Conservation (phyloP, 1,140 invertebrate species). For the Cyclargus thomasi region DNA sequence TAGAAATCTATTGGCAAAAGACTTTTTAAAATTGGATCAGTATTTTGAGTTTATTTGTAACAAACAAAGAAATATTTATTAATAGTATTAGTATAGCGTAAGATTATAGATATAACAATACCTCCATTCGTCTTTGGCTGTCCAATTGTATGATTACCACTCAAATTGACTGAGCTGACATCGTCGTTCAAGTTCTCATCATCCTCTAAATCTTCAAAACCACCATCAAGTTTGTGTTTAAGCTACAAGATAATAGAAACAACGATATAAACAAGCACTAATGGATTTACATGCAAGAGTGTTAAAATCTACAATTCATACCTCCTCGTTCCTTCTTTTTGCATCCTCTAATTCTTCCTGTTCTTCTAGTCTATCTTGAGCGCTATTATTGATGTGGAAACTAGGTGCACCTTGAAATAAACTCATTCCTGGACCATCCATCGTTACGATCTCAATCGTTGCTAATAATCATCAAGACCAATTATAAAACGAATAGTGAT, state of each 20-base stretch:
- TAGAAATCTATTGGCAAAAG: no score
- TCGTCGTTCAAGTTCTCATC: slow-evolving; percentile 61
- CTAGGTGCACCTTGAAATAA: slow-evolving; percentile 76
- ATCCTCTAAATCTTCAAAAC: slow-evolving; percentile 76
- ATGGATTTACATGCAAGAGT: background rate
- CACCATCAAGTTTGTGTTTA: slow-evolving; percentile 73
- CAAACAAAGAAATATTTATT: no score
- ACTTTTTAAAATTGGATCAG: no score
- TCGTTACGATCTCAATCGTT: slow-evolving; percentile 26
- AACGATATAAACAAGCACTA: slow-evolving; percentile 20
- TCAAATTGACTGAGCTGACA: slow-evolving; percentile 72
- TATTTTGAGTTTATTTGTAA: no score
- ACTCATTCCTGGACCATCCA: slow-evolving; percentile 77
- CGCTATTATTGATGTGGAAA: slow-evolving; percentile 75
- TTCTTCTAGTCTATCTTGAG: slow-evolving; percentile 74
- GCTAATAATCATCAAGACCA: background rate
- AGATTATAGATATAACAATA: slow-evolving; percentile 23
- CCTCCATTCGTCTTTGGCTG: slow-evolving; percentile 49
- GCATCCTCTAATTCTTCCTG: slow-evolving; percentile 77
- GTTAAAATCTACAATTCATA: slow-evolving; percentile 30
- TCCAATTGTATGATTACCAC: slow-evolving; percentile 62
- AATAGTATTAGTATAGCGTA: no score
- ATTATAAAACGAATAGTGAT: no score
- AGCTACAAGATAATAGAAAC: slow-evolving; percentile 56
- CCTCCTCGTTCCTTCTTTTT: slow-evolving; percentile 76